Evolutionary conservation across 2,113 vertebrate species (phyloP).

Genomic region (Polypterus senegalus): DNA sequence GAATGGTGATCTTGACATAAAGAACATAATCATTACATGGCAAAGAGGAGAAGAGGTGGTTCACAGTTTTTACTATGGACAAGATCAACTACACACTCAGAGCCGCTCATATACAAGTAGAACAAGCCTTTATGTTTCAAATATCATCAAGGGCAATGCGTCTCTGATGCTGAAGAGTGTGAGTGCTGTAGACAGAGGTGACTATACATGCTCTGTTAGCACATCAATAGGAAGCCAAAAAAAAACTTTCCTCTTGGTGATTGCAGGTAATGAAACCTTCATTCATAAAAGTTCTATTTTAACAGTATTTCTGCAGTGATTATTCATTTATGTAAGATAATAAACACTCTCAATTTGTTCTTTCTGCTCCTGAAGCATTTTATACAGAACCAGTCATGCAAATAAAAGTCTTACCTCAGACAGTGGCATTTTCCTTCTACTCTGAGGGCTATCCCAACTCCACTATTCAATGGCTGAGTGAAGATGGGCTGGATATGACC

Average conservation of each 20-base stretch:
- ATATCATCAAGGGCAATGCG: constrained; percentile 27
- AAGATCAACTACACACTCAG: constrained; percentile 25
- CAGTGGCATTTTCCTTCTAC: constrained; percentile 18
- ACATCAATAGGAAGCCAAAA: constrained; percentile 22
- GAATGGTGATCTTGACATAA: not conserved
- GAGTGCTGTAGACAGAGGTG: constrained; percentile 19
- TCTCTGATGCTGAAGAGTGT: constrained; percentile 26
- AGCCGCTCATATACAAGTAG: constrained; percentile 20
- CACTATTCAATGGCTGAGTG: constrained; percentile 24
- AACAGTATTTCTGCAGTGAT: not conserved
- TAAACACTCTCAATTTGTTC: not conserved
- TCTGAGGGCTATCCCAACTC: constrained; percentile 25
- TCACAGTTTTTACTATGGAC: constrained; percentile 29
- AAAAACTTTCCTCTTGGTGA: constrained; percentile 21
- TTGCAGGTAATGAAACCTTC: constrained; percentile 24
- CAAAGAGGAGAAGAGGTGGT: constrained; percentile 23
- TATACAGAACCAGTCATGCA: constrained; percentile 26
- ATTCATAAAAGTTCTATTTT: not conserved
- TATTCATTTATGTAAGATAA: not conserved
- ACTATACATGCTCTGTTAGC: constrained; percentile 29
- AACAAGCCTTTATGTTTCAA: constrained; percentile 21
- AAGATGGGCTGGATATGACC: constrained; percentile 17
- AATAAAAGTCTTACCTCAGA: constrained; percentile 7
- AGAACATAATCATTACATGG: constrained; percentile 25
- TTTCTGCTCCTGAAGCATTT: constrained; percentile 13